Conservation (phyloP, 2,113 vertebrate genomes). For the Monopterus albus region DNA sequence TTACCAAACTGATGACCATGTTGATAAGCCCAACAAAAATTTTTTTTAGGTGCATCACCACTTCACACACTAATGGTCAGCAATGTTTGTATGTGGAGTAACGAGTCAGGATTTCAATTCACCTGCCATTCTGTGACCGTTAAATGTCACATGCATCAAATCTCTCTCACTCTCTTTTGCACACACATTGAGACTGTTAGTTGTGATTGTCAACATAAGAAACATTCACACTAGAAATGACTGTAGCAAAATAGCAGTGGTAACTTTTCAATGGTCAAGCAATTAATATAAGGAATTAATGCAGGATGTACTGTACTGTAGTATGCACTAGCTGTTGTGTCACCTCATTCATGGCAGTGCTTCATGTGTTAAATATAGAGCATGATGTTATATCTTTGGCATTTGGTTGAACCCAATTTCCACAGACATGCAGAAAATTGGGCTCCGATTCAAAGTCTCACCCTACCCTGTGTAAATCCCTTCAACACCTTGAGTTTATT, state of each 20-base stretch:
- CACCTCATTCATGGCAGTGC: background rate
- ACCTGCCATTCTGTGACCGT: conserved; percentile 50
- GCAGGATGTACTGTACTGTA: background rate
- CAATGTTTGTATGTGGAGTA: background rate
- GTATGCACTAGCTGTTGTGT: background rate
- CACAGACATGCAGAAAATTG: no score
- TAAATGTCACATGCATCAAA: conserved; percentile 40
- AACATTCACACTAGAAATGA: no score
- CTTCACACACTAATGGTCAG: conserved; percentile 42
- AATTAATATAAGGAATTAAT: background rate
- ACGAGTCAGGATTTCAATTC: conserved; percentile 24
- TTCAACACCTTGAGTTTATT: background rate
- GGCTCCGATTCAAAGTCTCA: background rate
- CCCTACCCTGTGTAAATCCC: no score
- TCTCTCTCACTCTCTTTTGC: background rate
- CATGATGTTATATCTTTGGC: background rate
- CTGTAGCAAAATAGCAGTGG: no score
- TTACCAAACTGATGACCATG: conserved; percentile 37
- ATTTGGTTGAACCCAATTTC: conserved; percentile 12
- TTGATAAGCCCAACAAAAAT: conserved; percentile 23
- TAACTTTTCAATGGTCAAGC: no score
- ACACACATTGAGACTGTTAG: background rate
- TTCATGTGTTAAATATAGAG: background rate
- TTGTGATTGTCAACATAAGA: background rate
- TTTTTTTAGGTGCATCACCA: conserved; percentile 1